Evolutionary conservation across 2,888 invertebrate species (phyloP).

Genomic region (Dryococelus australis): DNA sequence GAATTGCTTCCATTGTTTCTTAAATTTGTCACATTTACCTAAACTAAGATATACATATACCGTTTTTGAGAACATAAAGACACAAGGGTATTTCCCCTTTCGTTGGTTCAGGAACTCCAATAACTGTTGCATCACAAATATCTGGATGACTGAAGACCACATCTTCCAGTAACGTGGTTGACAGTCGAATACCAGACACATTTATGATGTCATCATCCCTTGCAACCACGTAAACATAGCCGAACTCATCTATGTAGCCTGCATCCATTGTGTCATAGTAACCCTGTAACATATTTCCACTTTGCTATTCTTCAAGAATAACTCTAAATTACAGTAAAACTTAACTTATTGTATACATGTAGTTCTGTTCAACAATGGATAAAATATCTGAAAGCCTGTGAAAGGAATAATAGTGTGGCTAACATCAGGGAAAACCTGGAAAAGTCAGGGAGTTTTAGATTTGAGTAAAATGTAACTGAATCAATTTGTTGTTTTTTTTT

Average conservation of each 20-base stretch:
- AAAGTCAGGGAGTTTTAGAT: too few relatives aligned
- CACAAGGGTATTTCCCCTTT: constrained; percentile 93
- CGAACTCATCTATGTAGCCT: constrained; percentile 83
- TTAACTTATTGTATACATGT: too few relatives aligned
- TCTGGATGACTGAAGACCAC: constrained; percentile 87
- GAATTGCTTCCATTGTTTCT: too few relatives aligned
- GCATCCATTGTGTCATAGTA: constrained; percentile 96
- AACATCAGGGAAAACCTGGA: too few relatives aligned
- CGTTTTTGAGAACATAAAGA: constrained; percentile 78
- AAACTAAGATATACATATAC: constrained; percentile 51
- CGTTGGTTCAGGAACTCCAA: constrained; percentile 87
- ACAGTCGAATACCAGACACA: constrained; percentile 91
- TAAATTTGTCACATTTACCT: too few relatives aligned
- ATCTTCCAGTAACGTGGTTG: constrained; percentile 89
- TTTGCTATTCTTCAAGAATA: too few relatives aligned
- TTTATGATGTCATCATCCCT: constrained; percentile 95
- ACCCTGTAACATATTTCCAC: constrained; percentile 64
- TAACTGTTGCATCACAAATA: constrained; percentile 86
- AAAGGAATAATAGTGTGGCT: too few relatives aligned
- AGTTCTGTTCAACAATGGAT: too few relatives aligned
- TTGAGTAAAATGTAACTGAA: too few relatives aligned
- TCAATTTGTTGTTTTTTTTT: too few relatives aligned
- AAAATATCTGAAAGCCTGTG: too few relatives aligned
- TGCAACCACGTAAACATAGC: constrained; percentile 88
- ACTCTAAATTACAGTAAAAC: too few relatives aligned